Evolutionary conservation across 2,888 invertebrate species (phyloP).

Genomic region (Dione vanillae): DNA sequence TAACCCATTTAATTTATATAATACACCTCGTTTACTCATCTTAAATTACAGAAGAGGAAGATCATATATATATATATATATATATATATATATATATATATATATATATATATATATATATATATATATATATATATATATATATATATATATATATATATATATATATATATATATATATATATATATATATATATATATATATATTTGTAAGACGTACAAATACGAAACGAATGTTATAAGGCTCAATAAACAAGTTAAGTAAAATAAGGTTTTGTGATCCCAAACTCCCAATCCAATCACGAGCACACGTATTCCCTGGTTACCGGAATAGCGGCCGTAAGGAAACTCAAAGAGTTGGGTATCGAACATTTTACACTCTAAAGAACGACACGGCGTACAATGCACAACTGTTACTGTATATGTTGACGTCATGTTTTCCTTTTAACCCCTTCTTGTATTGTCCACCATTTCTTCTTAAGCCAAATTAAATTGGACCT

Average conservation of each 20-base stretch:
- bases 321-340: constrained; percentile 47
- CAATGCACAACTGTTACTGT: constrained; percentile 58
- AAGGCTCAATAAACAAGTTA: constrained; percentile 43
- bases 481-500: constrained; percentile 52
- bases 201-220: constrained; percentile 12
- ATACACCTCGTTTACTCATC: too few relatives aligned
- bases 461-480: constrained; percentile 55
- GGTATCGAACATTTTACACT: constrained; percentile 52
- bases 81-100: constrained; percentile 28
- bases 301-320: constrained; percentile 49
- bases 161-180: constrained; percentile 28
- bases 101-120: constrained; percentile 28
- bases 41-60: constrained; percentile 31
- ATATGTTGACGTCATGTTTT: constrained; percentile 62
- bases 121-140: constrained; percentile 28
- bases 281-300: constrained; percentile 63
- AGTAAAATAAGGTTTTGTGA: constrained; percentile 48
- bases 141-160: constrained; percentile 28
- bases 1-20: too few relatives aligned
- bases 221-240: constrained; percentile 31
- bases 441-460: constrained; percentile 64
- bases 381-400: constrained; percentile 51
- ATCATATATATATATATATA: constrained; percentile 34
- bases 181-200: constrained; percentile 28
- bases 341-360: constrained; percentile 51